phyloP scores from a whole-genome alignment of 2,797 vertebrate species.

The Phaenicophaeus curvirostris region DNA sequence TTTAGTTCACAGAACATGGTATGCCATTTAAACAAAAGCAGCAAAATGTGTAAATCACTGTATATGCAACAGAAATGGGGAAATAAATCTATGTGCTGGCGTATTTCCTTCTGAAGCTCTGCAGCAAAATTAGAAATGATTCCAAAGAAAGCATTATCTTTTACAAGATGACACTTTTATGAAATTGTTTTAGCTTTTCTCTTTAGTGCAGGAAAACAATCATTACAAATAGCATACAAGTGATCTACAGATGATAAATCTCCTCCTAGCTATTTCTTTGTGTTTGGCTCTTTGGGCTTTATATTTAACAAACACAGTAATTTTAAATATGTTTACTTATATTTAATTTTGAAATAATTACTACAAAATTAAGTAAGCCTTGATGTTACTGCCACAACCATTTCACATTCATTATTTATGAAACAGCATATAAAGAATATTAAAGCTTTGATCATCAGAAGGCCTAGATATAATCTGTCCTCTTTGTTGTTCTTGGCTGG shows the following conservation, averaged over 20 bases:
- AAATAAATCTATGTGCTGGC: neutral
- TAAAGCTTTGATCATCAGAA: constrained; percentile 66
- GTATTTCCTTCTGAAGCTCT: constrained; percentile 27
- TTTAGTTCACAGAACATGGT: neutral
- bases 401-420: constrained; percentile 72
- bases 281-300: constrained; percentile 37
- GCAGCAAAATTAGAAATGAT: constrained; percentile 7
- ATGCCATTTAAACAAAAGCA: neutral
- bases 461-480: constrained; percentile 28
- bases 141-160: constrained; percentile 15
- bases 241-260: constrained; percentile 58
- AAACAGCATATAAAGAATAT: constrained; percentile 41
- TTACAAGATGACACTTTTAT: constrained; percentile 8
- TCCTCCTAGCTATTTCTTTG: constrained; percentile 52
- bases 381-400: constrained; percentile 39
- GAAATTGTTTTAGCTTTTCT: constrained; percentile 43
- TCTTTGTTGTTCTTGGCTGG: constrained; percentile 52
- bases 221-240: constrained; percentile 55
- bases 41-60: neutral
- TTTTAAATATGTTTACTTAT: constrained; percentile 60
- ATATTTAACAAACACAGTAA: constrained; percentile 58
- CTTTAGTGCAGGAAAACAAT: constrained; percentile 49
- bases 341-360: constrained; percentile 73
- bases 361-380: constrained; percentile 53
- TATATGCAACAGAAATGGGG: neutral